Conservation (phyloP, 2,888 invertebrate species). For the Sesia bembeciformis region DNA sequence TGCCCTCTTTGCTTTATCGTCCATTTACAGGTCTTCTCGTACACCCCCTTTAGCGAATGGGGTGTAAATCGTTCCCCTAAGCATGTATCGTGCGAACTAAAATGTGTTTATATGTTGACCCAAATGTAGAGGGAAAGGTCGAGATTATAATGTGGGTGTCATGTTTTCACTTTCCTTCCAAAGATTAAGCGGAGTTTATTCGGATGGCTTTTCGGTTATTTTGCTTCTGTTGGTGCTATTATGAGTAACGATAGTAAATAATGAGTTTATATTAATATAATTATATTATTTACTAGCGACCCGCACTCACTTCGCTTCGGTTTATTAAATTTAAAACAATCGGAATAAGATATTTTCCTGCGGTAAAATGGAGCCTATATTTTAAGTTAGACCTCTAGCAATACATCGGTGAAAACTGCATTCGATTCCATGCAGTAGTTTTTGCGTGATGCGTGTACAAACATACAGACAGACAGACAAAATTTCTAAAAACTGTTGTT, state of each 20-base stretch:
- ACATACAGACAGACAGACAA: no score
- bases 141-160: neutral
- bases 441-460: no score
- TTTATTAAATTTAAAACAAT: no score
- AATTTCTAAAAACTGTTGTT: no score
- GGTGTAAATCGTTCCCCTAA: neutral
- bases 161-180: slow-evolving; percentile 10
- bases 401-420: no score
- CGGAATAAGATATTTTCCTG: no score
- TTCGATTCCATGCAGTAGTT: no score
- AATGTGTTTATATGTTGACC: neutral
- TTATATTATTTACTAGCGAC: no score
- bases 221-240: slow-evolving; percentile 3
- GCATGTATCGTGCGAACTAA: neutral
- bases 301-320: no score
- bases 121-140: neutral
- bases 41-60: neutral
- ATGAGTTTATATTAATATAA: neutral
- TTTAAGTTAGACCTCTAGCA: no score
- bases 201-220: slow-evolving; percentile 14
- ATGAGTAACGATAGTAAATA: slow-evolving; percentile 1
- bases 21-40: neutral
- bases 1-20: no score
- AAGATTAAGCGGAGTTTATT: slow-evolving; percentile 17
- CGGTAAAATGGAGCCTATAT: no score